Evolutionary conservation across 2,113 vertebrate species (phyloP), one percentile per base, ranked within the genome.

Genomic region (Pimephales promelas): DNA sequence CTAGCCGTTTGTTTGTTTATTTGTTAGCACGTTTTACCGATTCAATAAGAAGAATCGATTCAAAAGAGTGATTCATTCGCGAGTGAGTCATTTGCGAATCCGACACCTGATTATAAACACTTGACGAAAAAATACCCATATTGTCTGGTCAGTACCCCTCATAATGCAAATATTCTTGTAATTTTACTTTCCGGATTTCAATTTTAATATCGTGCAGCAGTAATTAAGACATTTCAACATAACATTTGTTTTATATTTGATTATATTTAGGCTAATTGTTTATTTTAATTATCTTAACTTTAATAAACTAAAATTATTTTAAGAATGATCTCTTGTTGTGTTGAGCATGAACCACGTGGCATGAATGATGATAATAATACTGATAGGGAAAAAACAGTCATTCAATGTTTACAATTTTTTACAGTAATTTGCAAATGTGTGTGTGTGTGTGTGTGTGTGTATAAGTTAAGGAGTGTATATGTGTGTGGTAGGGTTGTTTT

Each of bases 401-500:
- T 52, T 54, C 9, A 24, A 5, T n/a, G 20, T 71, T 70, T 71
- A 43, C 9, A 71, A 45, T 5, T 24, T 7, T 43, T 24, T 70
- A n/a, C n/a, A n/a, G n/a, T 34, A 34, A 24, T 24, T 24, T 24
- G 13, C 70, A 72, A 14, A 72, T 7, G 68, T 45, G n/a, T 45
- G 64, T 31, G n/a, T n/a, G n/a, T n/a, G n/a, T n/a, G n/a, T n/a
- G n/a, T n/a, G n/a, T n/a, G n/a, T 22, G 22, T 45, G 7, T n/a
- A 8, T 13, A 45, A 24, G 54, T 43, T 13, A 40, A 24, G 18
- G 28, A 14, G 24, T 36, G 72, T 18, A 14, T 24, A 28, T 18
- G 72, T 28, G 24, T 10, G 73, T 28, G 14, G 71, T 5, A 34
- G 10, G 28, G 31, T 40, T 77, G 75, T 78, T 78, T 78, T 59